Base-by-base conservation (phyloP, 35 echinoderm and acorn worm genomes). In the Ophioderma brevispina region DNA sequence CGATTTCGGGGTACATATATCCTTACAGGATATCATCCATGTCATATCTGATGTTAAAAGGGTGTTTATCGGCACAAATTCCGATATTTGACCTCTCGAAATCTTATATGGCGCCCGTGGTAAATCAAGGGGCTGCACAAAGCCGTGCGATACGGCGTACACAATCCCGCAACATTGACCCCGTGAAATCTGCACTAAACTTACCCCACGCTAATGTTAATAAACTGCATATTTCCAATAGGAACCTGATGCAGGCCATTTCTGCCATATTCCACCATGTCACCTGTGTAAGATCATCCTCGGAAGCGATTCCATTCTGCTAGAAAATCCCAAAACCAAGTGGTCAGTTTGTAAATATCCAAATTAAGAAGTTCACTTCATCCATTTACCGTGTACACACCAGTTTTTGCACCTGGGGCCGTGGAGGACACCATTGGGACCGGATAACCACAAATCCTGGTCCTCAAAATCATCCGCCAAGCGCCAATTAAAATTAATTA, bases 171-270 rank as follows among this genome's bases (percentile, higher is more conserved):
- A 46, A 46, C 17, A 46, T 1, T 70, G 59, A 70, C 59, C 46
- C 59, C 59, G 59, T 70, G 23, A 70, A 70, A 70, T 70, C 1
- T 30, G 17, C 59, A 70, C 59, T 13, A 70, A 70, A 70, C 59
- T 70, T 70, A 70, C 59, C 59, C 59, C 59, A 70, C 28, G 59
- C 59, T 70, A 70, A 70, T 25, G 59, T 70, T 30, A 70, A 25
- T 70, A 70, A 70, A 70, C 59, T 70, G 59, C 59, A 70, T 70
- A 70, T 70, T 70, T 70, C 59, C 59, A 70, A 30, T 70, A 70
- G 15, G 17, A 70, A 13, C 59, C 59, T 70, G 15, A 70, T 70
- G 59, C 59, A 70, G 59, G 59, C 59, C 59, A 70, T 70, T 15
- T 70, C 59, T 6, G 6, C 28, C 59, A 70, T 70, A 25, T 70